Evolutionary conservation across 2,113 vertebrate species (phyloP), one percentile per base, ranked within the genome.

Genomic region (Mirounga angustirostris): DNA sequence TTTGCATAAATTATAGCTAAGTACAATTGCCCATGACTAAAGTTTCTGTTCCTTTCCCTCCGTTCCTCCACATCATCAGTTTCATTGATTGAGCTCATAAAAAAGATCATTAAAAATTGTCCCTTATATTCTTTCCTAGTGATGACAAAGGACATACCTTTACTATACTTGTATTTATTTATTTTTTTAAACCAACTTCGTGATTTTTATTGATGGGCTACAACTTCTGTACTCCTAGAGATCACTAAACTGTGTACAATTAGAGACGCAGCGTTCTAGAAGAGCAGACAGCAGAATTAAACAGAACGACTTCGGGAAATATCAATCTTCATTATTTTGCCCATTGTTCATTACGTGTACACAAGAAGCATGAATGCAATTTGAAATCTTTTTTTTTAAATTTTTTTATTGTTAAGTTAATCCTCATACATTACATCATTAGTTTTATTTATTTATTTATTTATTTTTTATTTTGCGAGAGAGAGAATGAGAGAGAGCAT

Each of bases 121-220:
- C 85, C n/a, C 26, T 90, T 7, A 14, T 82, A n/a, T 15, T 2
- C 16, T 71, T 93, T 90, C 15, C 3, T 4, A 56, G 54, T 73
- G 22, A 81, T 83, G 74, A 96, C 74, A 83, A 93, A 93, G 52
- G 13, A 40, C 14, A 83, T 58, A 67, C 0, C 2, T 61, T 81
- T 79, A 82, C 58, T 82, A 33, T 61, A 43, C 7, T 58, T 95
- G 76, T 67, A 43, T 43, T 43, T 43, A 43, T 43, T 43, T 43
- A 43, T 43, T 43, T 43, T 43, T 96, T 98, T 98, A 98, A 98
- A 99, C 98, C 98, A 99, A 99, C 98, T 97, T 98, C 96, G 98
- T 99, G 98, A 99, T 98, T 98, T 99, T 99, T 99, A 99, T 99
- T 99, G 99, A 99, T 98, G 98, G 99, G 98, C 96, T 98, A 99